Base-by-base conservation (phyloP, 1,140 invertebrate species). In the Meloidogyne hapla region DNA sequence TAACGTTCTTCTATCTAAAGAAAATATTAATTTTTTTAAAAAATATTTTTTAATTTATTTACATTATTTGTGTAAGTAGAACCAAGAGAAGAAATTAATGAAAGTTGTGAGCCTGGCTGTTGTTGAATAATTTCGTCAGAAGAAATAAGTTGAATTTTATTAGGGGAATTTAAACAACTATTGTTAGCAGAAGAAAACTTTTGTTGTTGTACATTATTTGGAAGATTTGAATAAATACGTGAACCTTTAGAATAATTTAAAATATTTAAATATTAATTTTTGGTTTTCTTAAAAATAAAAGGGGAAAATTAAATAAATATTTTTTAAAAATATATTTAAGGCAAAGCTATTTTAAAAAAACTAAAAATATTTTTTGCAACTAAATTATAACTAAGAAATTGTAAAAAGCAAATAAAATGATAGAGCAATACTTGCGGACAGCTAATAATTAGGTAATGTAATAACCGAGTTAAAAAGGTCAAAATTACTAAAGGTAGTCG, bases 1-100 rank as follows among this genome's bases (percentile, higher is more conserved):
- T 81, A 81, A 13, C 69, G 42, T 42, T 81, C 80, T 61, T 81
- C 80, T 21, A 81, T 69, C 79, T 80, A 69, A 48, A 80, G 9
- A 33, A 40, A n/a, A n/a, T n/a, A 74, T 66, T n/a, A 9, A 81
- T 18, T 38, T 15, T 38, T 21, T 23, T 28, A 5, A 63, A 73
- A 73, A 15, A 9, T n/a, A 28, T 67, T 15, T 3, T 4, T 75
- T 45, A 40, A 21, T 75, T n/a, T 28, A 38, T 75, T 15, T 67
- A 79, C 79, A 25, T 25, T 77, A 25, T 23, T 77, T 74, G 78
- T 78, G 70, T 81, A 75, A 26, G 62, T 15, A n/a, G 72, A 79
- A 2, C 70, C 69, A 25, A 81, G 25, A 26, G 69, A 77, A 33
- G 71, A 73, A 23, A 64, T 38, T 64, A 73, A 21, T 1, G 71